Conservation (phyloP, 2,113 vertebrate genomes). For the Clarias magur region DNA sequence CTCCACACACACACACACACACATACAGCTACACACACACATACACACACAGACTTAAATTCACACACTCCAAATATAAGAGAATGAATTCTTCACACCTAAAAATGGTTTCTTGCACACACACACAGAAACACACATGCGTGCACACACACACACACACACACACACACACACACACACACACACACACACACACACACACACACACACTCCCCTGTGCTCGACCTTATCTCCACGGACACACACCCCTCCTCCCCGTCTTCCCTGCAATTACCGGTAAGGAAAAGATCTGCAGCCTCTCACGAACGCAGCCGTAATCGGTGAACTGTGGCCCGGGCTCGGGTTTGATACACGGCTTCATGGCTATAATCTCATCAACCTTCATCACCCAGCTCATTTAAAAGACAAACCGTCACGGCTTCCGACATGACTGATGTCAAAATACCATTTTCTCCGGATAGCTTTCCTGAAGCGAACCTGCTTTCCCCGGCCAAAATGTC, state of each 20-base stretch:
- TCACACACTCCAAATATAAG: background rate
- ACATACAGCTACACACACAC: constrained; percentile 51
- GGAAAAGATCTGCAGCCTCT: constrained; percentile 22
- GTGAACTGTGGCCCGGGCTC: constrained; percentile 3
- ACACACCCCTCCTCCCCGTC: background rate
- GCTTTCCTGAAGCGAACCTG: background rate
- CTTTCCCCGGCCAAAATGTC: background rate
- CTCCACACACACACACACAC: constrained; percentile 51
- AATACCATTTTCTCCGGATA: constrained; percentile 17
- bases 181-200: constrained; percentile 45
- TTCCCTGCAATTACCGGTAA: constrained; percentile 15
- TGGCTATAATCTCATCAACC: constrained; percentile 26
- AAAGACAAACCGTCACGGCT: constrained; percentile 15
- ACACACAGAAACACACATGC: constrained; percentile 48
- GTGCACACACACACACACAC: constrained; percentile 50
- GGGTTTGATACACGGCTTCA: constrained; percentile 20
- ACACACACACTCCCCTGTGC: constrained; percentile 3
- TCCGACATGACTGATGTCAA: constrained; percentile 6
- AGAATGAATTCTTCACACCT: constrained; percentile 3
- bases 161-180: constrained; percentile 37
- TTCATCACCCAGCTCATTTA: constrained; percentile 20
- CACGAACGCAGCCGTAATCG: background rate
- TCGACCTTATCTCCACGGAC: constrained; percentile 4
- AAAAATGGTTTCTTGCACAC: background rate
- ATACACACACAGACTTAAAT: constrained; percentile 29